phyloP scores from a whole-genome alignment of 2,113 vertebrate species.

The Suricata suricatta region DNA sequence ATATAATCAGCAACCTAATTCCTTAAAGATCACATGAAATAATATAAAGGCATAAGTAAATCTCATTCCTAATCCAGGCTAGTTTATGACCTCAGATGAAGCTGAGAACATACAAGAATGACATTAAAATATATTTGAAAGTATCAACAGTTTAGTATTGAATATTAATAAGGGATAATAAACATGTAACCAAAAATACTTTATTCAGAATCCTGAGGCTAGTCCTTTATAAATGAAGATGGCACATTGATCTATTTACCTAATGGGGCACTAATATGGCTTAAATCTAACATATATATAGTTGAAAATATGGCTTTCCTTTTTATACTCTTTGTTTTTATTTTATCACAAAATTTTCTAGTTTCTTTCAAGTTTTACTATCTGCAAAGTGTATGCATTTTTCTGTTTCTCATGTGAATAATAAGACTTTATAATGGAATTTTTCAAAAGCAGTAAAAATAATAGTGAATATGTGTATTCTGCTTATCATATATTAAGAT shows the following conservation, averaged over 20 bases:
- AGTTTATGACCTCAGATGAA: not conserved
- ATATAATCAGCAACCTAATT: constrained; percentile 9
- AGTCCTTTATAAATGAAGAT: not conserved
- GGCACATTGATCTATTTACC: constrained; percentile 39
- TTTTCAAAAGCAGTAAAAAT: constrained; percentile 60
- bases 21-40: not conserved
- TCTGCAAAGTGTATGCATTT: not conserved
- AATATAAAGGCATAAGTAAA: not conserved
- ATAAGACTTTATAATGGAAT: constrained; percentile 48
- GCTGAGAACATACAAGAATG: not conserved
- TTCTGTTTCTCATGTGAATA: not conserved
- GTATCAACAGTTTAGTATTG: not conserved
- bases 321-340: not conserved
- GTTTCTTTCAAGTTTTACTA: not conserved
- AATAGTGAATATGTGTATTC: constrained; percentile 67
- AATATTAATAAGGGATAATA: not conserved
- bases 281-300: constrained; percentile 65
- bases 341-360: not conserved
- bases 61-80: not conserved
- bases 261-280: not conserved
- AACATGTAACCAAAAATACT: not conserved
- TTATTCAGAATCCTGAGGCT: not conserved
- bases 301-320: not conserved
- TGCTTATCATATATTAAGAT: constrained; percentile 63
- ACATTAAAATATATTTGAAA: not conserved